These are phyloP conservation scores for Mungos mungo DNA, from an alignment of 2,113 vertebrate species.

Conservation along the genomic window DNA sequence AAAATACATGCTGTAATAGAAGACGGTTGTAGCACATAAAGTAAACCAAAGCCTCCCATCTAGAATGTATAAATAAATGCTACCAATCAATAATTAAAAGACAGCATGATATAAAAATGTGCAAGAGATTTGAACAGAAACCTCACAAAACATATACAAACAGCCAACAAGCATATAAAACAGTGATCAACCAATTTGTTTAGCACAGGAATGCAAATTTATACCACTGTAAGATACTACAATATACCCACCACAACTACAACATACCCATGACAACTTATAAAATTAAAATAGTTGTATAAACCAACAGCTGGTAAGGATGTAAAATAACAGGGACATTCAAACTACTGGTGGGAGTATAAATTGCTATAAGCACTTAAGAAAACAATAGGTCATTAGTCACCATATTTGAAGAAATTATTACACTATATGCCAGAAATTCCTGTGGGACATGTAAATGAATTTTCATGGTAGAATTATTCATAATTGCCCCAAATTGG, in stretches of 20 bases:
- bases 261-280: background rate
- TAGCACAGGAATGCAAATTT: background rate
- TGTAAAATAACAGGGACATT: background rate
- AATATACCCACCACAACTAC: background rate
- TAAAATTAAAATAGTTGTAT: background rate
- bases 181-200: background rate
- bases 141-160: background rate
- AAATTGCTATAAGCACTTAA: background rate
- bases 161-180: background rate
- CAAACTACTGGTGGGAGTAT: background rate
- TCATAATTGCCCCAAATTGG: background rate
- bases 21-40: background rate
- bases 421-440: background rate
- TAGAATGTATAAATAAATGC: background rate
- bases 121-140: background rate
- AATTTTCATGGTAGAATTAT: slow-evolving; percentile 19
- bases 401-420: background rate
- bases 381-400: background rate
- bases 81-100: slow-evolving; percentile 9
- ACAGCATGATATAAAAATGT: background rate
- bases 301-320: background rate
- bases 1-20: background rate
- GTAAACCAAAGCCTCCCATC: background rate
- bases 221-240: background rate
- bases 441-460: background rate